These are phyloP conservation scores for Drosophila insularis DNA, from an alignment of 1,140 invertebrate genomes.

Conservation along the genomic window DNA sequence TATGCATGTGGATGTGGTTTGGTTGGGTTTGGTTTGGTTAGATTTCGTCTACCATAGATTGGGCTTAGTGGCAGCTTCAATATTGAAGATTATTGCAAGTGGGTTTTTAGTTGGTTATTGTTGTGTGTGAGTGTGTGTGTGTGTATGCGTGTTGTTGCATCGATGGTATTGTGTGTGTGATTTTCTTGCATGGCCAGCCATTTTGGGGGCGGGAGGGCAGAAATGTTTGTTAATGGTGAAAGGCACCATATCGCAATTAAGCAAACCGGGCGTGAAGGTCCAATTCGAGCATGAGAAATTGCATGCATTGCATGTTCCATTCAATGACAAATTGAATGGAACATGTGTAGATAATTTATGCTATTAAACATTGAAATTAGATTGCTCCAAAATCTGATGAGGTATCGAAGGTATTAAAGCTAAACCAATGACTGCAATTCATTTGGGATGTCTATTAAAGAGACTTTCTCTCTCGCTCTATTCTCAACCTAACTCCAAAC, in stretches of 20 bases:
- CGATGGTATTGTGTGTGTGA: no score
- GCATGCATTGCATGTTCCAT: no score
- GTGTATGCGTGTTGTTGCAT: no score
- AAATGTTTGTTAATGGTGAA: slow-evolving; percentile 37
- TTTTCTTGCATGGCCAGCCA: no score
- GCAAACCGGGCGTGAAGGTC: slow-evolving; percentile 24
- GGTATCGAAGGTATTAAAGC: no score
- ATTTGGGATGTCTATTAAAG: no score
- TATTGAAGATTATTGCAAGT: slow-evolving; percentile 9
- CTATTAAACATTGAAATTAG: slow-evolving; percentile 14
- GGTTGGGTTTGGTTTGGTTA: background rate
- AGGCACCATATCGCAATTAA: slow-evolving; percentile 33
- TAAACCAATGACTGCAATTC: no score
- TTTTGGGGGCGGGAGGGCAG: background rate
- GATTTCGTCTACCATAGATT: background rate
- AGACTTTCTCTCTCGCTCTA: no score
- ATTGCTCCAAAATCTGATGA: background rate
- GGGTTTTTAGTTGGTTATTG: background rate
- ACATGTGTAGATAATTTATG: slow-evolving; percentile 15
- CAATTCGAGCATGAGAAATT: slow-evolving; percentile 33
- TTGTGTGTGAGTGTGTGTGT: no score
- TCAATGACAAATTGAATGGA: slow-evolving; percentile 29
- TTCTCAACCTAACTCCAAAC: no score
- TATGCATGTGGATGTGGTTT: slow-evolving; percentile 1
- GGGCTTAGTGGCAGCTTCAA: slow-evolving; percentile 3